Conservation (phyloP, 2,113 vertebrate genomes). For the Erpornis zantholeuca region DNA sequence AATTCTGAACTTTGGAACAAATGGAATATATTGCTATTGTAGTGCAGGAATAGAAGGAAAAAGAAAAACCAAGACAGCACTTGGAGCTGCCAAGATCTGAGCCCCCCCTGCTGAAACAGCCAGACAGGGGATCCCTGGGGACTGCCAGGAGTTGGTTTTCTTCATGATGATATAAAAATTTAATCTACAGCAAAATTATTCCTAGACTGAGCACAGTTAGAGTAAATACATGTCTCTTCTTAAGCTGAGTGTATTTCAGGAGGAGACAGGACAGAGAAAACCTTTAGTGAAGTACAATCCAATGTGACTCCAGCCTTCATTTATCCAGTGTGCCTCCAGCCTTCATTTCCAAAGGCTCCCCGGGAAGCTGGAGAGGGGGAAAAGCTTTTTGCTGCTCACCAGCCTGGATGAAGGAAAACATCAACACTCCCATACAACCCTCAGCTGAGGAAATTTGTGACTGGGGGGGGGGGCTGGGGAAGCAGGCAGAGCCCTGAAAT, state of each 20-base stretch:
- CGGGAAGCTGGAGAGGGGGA: background rate
- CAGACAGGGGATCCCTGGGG: background rate
- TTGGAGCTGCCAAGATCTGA: background rate
- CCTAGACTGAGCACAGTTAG: background rate
- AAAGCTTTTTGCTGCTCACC: background rate
- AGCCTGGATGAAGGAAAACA: background rate
- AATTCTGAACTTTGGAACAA: background rate
- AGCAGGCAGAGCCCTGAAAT: background rate
- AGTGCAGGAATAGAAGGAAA: background rate
- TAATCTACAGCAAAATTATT: constrained; percentile 35
- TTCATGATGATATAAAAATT: constrained; percentile 24
- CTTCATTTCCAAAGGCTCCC: background rate
- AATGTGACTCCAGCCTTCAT: background rate
- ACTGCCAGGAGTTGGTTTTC: background rate
- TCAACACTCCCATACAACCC: background rate
- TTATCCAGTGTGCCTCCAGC: too few relatives aligned
- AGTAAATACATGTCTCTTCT: constrained; percentile 19
- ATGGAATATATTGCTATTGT: background rate
- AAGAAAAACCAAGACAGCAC: background rate
- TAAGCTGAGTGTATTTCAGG: background rate
- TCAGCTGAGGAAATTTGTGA: background rate
- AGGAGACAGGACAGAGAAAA: background rate
- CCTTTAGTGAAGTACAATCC: background rate
- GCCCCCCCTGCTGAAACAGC: background rate
- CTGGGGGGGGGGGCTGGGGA: background rate